Evolutionary conservation across 2,888 invertebrate species (phyloP), one percentile per base, ranked within the genome.

Genomic region (Nezara viridula): DNA sequence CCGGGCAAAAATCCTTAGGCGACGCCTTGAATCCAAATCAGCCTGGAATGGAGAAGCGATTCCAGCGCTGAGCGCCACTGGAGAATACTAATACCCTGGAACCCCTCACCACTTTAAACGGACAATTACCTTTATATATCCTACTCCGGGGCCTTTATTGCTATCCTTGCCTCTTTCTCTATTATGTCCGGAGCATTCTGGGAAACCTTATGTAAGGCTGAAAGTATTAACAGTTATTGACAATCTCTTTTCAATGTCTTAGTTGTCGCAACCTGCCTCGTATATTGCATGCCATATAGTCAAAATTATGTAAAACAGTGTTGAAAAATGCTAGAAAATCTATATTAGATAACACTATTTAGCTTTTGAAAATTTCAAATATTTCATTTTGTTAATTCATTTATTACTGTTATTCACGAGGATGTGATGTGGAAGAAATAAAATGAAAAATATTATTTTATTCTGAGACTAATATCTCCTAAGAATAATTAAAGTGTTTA

Each of bases 31-130:
- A 89, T 89, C 87, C 77, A 89, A 89, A 89, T 81, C 88, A 89
- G 89, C 24, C 88, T 89, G 89, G 87, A 89, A 89, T 89, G 89
- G 89, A 89, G 89, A 88, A 89, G 89, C 87, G 87, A 89, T 89
- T 89, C 87, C 73, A 47, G 85, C 87, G 55, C 52, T 37, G 55
- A 44, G 49, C 10, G 24, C 85, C 27, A 44, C 89, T 55, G 85
- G 81, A 73, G 89, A 81, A 89, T 89, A 85, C 88, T 88, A 89
- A 89, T 87, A 60, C 12, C 32, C 27, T 27, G 14, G 55, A 55
- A 49, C 81, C 89, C 44, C 87, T 47, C 89, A 37, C 66, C 73
- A 86, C 81, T 88, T 89, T 85, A 88, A 88, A 47, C 89, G 66
- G 88, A 77, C 77, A 87, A 73, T 55, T 55, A 81, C 85, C 85